Evolutionary conservation across 1,140 invertebrate species (phyloP).

Genomic region (honey bee (Apis mellifera)): DNA sequence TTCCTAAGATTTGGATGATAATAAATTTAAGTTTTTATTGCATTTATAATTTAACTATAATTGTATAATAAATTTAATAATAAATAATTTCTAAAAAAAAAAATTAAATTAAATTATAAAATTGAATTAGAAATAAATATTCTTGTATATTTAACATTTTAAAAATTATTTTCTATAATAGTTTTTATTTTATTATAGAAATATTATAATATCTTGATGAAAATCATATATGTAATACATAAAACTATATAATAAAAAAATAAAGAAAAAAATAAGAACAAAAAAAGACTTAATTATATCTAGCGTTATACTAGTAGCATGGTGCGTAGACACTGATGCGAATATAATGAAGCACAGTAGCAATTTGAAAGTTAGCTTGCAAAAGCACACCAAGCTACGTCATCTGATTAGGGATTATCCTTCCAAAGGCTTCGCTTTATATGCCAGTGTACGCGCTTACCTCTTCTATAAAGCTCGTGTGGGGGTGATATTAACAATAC

Average conservation of each 20-base stretch:
- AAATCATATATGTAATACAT: too few relatives aligned
- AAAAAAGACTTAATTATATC: conserved; percentile 30
- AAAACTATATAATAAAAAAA: conserved; percentile 7
- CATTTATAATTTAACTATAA: too few relatives aligned
- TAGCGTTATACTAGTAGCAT: conserved; percentile 30
- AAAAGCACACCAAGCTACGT: conserved; percentile 15
- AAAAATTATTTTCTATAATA: too few relatives aligned
- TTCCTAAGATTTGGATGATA: too few relatives aligned
- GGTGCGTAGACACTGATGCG: conserved; percentile 58
- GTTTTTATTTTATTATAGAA: too few relatives aligned
- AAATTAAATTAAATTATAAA: too few relatives aligned
- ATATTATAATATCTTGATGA: too few relatives aligned
- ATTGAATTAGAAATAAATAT: too few relatives aligned
- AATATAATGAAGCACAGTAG: conserved; percentile 66
- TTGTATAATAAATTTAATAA: too few relatives aligned
- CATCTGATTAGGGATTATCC: conserved; percentile 43
- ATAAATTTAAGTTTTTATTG: too few relatives aligned
- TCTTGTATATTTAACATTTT: too few relatives aligned
- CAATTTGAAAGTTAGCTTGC: conserved; percentile 61
- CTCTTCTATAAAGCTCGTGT: background rate
- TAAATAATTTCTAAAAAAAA: too few relatives aligned
- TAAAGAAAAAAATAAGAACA: background rate
- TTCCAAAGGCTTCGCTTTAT: background rate
- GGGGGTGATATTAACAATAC: background rate
- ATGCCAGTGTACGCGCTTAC: background rate